phyloP scores from a whole-genome alignment of 2,113 vertebrate species.

The Noturus placidus region DNA sequence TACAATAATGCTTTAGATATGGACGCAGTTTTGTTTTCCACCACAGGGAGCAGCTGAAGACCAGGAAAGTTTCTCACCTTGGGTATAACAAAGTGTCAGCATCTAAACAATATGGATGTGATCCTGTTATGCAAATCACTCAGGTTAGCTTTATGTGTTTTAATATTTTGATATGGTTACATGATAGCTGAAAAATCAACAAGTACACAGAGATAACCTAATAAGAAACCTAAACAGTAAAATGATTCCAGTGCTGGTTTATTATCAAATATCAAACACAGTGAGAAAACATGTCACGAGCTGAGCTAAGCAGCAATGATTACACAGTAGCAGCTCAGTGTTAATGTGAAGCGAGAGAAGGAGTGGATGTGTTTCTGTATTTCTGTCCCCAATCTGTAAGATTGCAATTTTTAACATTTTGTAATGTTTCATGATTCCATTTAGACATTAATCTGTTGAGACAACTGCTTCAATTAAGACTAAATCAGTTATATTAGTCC shows the following conservation, averaged over 20 bases:
- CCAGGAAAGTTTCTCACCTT: slow-evolving; percentile 17
- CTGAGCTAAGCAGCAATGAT: slow-evolving; percentile 55
- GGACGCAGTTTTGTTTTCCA: slow-evolving; percentile 52
- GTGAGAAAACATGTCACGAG: slow-evolving; percentile 60
- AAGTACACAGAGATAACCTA: background rate
- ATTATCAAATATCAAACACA: slow-evolving; percentile 64
- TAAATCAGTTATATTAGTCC: background rate
- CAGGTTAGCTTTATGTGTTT: background rate
- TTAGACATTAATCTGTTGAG: background rate
- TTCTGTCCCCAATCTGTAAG: slow-evolving; percentile 32
- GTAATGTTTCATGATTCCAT: background rate
- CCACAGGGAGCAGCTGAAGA: slow-evolving; percentile 58
- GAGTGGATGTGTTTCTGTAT: slow-evolving; percentile 13
- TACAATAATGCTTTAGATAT: background rate
- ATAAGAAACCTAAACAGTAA: slow-evolving; percentile 7
- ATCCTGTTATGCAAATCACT: background rate
- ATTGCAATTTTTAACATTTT: background rate
- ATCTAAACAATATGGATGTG: background rate
- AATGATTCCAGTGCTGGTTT: slow-evolving; percentile 58
- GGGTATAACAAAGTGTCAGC: background rate
- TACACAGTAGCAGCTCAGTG: slow-evolving; percentile 53
- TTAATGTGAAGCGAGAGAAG: slow-evolving; percentile 37
- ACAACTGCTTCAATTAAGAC: background rate
- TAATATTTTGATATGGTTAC: background rate
- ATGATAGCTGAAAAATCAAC: background rate